Conservation (phyloP, 2,888 invertebrate genomes). For the Heteromurus nitidus region DNA sequence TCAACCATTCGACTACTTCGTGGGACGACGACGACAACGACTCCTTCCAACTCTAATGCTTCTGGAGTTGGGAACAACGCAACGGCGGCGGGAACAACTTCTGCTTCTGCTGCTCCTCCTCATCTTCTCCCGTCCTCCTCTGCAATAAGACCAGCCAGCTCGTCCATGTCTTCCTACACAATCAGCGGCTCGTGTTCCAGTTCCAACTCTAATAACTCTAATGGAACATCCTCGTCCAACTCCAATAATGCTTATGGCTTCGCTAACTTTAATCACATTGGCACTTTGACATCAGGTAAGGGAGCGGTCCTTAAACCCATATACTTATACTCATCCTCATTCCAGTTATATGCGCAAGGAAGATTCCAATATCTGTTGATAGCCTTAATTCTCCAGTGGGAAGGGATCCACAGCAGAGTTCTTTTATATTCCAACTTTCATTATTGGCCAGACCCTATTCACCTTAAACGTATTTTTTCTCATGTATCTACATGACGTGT, state of each 20-base stretch:
- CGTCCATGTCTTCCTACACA: constrained; percentile 65
- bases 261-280: constrained; percentile 59
- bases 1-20: constrained; percentile 58
- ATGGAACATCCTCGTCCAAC: constrained; percentile 52
- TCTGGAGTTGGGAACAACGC: background rate
- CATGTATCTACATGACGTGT: no score
- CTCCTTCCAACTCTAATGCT: background rate
- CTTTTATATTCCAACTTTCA: no score
- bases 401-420: no score
- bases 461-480: no score
- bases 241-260: constrained; percentile 61
- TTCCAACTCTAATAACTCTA: constrained; percentile 49
- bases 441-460: no score
- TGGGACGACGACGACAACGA: background rate
- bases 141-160: constrained; percentile 30
- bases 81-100: background rate
- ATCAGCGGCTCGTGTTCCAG: constrained; percentile 62
- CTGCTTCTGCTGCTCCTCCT: background rate
- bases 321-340: no score
- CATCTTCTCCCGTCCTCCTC: background rate
- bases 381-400: no score
- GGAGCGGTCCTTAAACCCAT: no score
- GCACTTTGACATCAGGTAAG: constrained; percentile 53
- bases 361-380: no score
- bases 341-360: no score